These are phyloP conservation scores for Sebastes reedi DNA, from an alignment of 2,797 vertebrate species.

Conservation along the genomic window DNA sequence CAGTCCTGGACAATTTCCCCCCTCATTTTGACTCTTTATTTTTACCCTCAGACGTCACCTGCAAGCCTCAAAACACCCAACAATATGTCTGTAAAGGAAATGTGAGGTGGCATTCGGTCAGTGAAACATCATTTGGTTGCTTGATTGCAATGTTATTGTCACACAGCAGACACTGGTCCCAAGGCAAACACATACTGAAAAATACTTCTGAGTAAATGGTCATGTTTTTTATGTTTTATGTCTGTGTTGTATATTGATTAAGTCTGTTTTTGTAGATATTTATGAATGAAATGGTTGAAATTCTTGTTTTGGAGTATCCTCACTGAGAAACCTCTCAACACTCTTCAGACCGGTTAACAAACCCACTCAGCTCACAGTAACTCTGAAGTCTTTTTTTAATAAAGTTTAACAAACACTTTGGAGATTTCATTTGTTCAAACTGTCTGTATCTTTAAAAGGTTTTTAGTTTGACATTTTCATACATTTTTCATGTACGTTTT, in stretches of 20 bases:
- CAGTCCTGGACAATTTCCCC: slow-evolving; percentile 27
- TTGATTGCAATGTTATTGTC: neutral
- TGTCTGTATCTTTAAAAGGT: neutral
- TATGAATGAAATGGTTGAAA: slow-evolving; percentile 10
- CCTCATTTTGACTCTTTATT: neutral
- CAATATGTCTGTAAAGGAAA: neutral
- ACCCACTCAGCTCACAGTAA: neutral
- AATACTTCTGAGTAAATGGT: neutral
- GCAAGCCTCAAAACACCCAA: slow-evolving; percentile 3
- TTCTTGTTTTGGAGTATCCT: neutral
- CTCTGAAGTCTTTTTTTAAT: slow-evolving; percentile 12
- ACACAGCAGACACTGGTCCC: neutral
- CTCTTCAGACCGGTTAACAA: neutral
- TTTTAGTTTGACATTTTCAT: neutral
- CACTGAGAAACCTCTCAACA: neutral
- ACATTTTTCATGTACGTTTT: neutral
- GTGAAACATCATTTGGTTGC: neutral
- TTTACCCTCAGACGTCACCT: slow-evolving; percentile 56
- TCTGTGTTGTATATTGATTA: slow-evolving; percentile 36
- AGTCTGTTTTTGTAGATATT: slow-evolving; percentile 44
- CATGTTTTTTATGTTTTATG: slow-evolving; percentile 8
- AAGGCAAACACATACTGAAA: neutral
- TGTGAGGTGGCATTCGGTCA: neutral
- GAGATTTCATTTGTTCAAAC: neutral
- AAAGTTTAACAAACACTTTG: slow-evolving; percentile 15